A percentile compares a stretch with the other conserved stretches of the same genome.
Evolutionary conservation across 2,888 invertebrate genomes (phyloP).

Genomic region (Micropterix aruncella): DNA sequence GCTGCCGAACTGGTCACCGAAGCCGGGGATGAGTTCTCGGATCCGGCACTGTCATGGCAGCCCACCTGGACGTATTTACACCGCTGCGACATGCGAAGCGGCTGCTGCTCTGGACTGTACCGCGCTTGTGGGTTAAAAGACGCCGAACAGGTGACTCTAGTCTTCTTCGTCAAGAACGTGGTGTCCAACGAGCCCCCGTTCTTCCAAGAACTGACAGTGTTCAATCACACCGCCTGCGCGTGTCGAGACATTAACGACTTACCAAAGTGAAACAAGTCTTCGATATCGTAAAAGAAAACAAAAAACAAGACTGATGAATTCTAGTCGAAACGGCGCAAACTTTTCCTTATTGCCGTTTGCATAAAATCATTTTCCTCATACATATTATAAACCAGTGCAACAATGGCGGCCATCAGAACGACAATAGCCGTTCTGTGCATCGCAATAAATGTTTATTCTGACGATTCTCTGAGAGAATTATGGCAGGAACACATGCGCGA

Average conservation of each 20-base stretch:
- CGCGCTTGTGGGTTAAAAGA: background rate
- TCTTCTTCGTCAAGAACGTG: background rate
- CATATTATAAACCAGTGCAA: no score
- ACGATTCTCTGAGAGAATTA: no score
- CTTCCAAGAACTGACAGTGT: background rate
- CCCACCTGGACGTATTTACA: background rate
- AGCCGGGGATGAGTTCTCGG: background rate
- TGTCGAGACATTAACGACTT: background rate
- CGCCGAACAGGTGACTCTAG: background rate
- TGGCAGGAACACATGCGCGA: background rate
- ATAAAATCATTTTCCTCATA: no score
- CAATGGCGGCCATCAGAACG: no score
- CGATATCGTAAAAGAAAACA: no score
- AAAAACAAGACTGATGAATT: no score
- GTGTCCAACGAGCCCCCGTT: background rate
- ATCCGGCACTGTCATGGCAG: background rate
- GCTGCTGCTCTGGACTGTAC: background rate
- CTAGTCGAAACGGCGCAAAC: no score
- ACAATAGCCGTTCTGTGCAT: no score
- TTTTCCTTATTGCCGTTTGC: no score
- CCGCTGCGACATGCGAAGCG: background rate
- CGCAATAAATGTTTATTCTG: no score
- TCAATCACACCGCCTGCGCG: background rate
- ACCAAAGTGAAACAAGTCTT: no score
- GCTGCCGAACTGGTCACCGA: background rate